Base-by-base conservation (phyloP, 2,888 invertebrate genomes). In the Brachyopa scutellaris region DNA sequence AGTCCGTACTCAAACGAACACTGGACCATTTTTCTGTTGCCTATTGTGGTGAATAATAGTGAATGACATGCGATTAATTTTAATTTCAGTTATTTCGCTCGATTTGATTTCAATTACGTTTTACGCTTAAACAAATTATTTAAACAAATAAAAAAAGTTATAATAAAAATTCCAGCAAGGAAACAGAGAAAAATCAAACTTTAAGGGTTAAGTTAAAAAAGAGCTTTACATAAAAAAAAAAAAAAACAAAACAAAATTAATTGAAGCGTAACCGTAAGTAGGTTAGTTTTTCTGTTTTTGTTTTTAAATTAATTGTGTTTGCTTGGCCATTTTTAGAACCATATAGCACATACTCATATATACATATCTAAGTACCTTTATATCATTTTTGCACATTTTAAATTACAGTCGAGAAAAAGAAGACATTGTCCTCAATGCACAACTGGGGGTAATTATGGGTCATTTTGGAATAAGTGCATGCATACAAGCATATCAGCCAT, bases 21-120 rank as follows among this genome's bases (percentile, higher is more conserved):
- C 87, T 87, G 61, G 87, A 86, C 87, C 87, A 87, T 85, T 87
- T 87, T 84, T 87, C 87, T 55, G 86, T 85, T 51, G 86, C 87
- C 87, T 87, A 84, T 78, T 62, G n/a, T 66, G 40, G 29, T 59
- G 67, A 33, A 59, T 49, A 61, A 67, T 17, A 76, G 73, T 49
- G 61, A 53, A 78, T 74, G 66, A 61, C 31, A 61, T 66, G 40
- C 23, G 67, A 55, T 67, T 53, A 45, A 31, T 21, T 55, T 55
- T 3, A 53, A 29, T 61, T 70, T 17, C 15, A 57, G 17, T 45
- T 29, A 11, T 51, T 33, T 55, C 77, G 36, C 17, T 59, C 67
- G 40, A 69, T 67, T 67, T 33, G 13, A 29, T 49, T 74, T 26
- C 2, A 61, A 69, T 69, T 47, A 62, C 11, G 8, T 33, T 31